phyloP scores from a whole-genome alignment of 2,113 vertebrate genomes.

The Pungitius pungitius region DNA sequence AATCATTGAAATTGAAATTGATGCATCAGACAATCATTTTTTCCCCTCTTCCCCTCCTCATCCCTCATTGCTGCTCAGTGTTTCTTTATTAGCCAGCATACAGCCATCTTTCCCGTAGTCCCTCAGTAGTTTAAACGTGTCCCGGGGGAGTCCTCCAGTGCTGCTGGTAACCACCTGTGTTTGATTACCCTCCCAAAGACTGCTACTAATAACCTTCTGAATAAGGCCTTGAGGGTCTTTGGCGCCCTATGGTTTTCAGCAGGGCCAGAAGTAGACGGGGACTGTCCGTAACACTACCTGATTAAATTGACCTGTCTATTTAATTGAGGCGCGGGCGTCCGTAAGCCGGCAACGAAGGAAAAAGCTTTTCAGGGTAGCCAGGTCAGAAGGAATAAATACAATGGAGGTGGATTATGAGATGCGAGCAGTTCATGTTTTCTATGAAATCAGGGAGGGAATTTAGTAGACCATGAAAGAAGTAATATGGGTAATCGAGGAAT shows the following conservation, averaged over 20 bases:
- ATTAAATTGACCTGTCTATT: slow-evolving; percentile 70
- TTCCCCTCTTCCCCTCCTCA: no score
- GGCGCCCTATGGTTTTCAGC: slow-evolving; percentile 50
- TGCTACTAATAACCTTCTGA: slow-evolving; percentile 63
- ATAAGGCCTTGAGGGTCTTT: slow-evolving; percentile 39
- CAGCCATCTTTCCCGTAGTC: slow-evolving; percentile 37
- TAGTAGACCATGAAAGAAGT: slow-evolving; percentile 29
- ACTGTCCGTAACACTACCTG: slow-evolving; percentile 41
- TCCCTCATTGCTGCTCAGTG: slow-evolving; percentile 10
- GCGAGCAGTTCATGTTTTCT: slow-evolving; percentile 50
- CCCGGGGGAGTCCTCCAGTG: slow-evolving; percentile 43
- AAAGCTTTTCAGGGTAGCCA: slow-evolving; percentile 29
- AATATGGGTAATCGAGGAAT: slow-evolving; percentile 17
- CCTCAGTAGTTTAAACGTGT: slow-evolving; percentile 26
- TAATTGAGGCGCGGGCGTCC: slow-evolving; percentile 59
- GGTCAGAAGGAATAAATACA: slow-evolving; percentile 39
- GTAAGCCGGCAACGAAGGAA: slow-evolving; percentile 7
- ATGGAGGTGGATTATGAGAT: slow-evolving; percentile 40
- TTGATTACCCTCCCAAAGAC: slow-evolving; percentile 63
- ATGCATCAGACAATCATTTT: slow-evolving; percentile 1
- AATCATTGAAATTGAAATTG: no score
- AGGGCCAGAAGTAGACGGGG: slow-evolving; percentile 58
- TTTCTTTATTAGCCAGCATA: slow-evolving; percentile 43
- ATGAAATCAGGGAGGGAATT: slow-evolving; percentile 16
- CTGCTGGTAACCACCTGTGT: slow-evolving; percentile 61